These are phyloP conservation scores for Galago senegalensis DNA, from an alignment of 2,797 vertebrate species.

Conservation along the genomic window DNA sequence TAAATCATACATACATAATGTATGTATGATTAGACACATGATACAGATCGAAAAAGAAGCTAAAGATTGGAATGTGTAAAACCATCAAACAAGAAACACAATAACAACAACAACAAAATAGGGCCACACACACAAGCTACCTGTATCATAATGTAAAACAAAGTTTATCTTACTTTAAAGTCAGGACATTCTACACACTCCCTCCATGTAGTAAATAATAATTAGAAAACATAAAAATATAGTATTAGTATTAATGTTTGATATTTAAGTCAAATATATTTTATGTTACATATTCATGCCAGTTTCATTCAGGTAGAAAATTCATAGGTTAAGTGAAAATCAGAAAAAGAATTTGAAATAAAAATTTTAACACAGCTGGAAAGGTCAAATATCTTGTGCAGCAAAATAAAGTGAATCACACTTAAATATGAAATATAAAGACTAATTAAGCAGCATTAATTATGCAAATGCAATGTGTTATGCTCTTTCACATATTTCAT, in stretches of 20 bases:
- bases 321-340: background rate
- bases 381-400: background rate
- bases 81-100: background rate
- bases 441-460: background rate
- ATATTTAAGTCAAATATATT: constrained; percentile 23
- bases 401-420: background rate
- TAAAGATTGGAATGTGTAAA: background rate
- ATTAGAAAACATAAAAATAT: background rate
- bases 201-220: background rate
- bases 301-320: constrained; percentile 13
- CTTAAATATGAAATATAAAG: background rate
- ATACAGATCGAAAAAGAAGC: too few relatives aligned
- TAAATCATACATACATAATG: too few relatives aligned
- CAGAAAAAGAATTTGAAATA: background rate
- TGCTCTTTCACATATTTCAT: background rate
- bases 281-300: background rate
- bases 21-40: too few relatives aligned
- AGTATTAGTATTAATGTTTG: background rate
- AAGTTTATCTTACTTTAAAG: background rate
- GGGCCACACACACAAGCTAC: background rate
- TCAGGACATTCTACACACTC: background rate
- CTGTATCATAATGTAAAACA: background rate
- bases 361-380: background rate
- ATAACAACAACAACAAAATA: background rate
- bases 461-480: background rate